Percentiles rank a stretch among this genome's conserved stretches.
These are phyloP conservation scores for Pandion haliaetus DNA, from an alignment of 2,113 vertebrate genomes.

Conservation along the genomic window DNA sequence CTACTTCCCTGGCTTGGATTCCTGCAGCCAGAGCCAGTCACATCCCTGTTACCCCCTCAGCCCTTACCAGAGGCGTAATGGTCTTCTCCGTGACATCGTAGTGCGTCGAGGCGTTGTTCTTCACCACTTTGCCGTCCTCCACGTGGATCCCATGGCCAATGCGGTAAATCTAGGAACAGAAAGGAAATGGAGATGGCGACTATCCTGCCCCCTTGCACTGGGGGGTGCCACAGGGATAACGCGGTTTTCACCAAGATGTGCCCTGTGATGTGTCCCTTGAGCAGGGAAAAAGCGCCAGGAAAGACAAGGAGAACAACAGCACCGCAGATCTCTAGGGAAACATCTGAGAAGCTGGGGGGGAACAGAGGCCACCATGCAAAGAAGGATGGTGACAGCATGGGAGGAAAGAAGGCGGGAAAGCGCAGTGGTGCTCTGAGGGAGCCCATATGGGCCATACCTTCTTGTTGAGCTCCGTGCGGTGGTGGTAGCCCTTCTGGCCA, in stretches of 20 bases:
- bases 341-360: rapidly evolving
- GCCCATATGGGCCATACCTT: conserved; percentile 49
- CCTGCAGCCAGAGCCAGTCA: not conserved
- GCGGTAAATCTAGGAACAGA: conserved; percentile 73
- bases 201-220: not conserved
- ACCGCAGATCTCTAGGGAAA: not conserved
- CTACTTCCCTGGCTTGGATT: not conserved
- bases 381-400: not conserved
- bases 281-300: not conserved
- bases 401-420: not conserved
- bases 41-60: not conserved
- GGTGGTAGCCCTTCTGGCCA: conserved; percentile 84
- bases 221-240: not conserved
- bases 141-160: conserved; percentile 72
- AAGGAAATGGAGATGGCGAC: not conserved
- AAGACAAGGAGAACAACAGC: not conserved
- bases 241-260: rapidly evolving
- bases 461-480: conserved; percentile 84
- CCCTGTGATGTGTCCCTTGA: not conserved
- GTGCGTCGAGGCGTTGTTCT: conserved; percentile 75
- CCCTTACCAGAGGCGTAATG: conserved; percentile 76
- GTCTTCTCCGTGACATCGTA: conserved; percentile 78
- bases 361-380: rapidly evolving
- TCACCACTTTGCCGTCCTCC: conserved; percentile 78
- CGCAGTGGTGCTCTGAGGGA: rapidly evolving